Base-by-base conservation (phyloP, 2,888 invertebrate genomes). In the Argyresthia goedartella region DNA sequence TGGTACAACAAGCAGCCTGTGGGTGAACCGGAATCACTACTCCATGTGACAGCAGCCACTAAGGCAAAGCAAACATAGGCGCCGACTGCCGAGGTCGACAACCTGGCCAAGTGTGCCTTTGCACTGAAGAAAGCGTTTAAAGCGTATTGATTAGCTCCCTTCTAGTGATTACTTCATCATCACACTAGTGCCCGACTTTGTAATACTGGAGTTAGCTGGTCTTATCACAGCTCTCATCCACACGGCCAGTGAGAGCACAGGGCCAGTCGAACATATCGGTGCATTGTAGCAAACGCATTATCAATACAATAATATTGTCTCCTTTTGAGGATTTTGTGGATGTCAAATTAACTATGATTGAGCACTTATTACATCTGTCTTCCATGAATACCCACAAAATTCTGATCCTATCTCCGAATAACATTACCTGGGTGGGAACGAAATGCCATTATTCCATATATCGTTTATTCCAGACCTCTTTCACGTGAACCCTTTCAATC, bases 11-110 rank as follows among this genome's bases (percentile, higher is more conserved):
- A 9, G 44, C 16, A 44, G 44, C 41, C 42, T 42, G 82, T 82
- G 81, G 82, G 84, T 74, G 81, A 80, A 82, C 82, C 78, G 81
- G 82, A 81, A 42, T 50, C 49, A 41, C 39, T 35, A 33, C 33
- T 50, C 33, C 33, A 41, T 50, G 50, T 50, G 50, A 50, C 50
- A 50, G 41, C 41, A 50, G 41, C 50, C 13, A 42, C 50, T 25
- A 33, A 25, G 42, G 11, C 42, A 50, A 50, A 50, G 74, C 67
- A 80, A 81, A 81, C 74, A 79, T 56, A 47, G 46, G 59, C 52
- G 65, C 16, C 45, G n/a, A n/a, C n/a, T n/a, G 34, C 13, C 50
- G 69, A 73, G 81, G 80, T 81, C 81, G 72, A 69, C 75, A 76
- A 82, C 81, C 81, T 66, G 57, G 54, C 56, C 35, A 34, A 57